Conservation (phyloP, 2,113 vertebrate genomes). For the Carlito syrichta region DNA sequence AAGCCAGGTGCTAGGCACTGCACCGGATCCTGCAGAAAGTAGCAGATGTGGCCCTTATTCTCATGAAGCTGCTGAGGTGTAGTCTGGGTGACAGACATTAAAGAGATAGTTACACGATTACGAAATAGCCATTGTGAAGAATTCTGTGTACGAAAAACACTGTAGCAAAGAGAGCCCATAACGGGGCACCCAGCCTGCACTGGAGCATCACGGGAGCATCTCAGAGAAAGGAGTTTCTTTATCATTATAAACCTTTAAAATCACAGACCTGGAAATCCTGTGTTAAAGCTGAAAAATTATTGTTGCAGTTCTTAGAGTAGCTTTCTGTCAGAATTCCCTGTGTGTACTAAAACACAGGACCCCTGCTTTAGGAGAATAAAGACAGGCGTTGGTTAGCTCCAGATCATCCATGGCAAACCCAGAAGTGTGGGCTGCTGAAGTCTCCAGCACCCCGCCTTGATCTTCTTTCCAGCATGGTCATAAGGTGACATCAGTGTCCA, state of each 20-base stretch:
- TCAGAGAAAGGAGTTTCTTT: not conserved
- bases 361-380: not conserved
- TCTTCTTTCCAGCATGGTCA: no score
- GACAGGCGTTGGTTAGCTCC: not conserved
- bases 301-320: not conserved
- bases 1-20: not conserved
- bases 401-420: not conserved
- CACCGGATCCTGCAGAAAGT: not conserved
- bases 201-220: not conserved
- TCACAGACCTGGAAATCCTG: not conserved
- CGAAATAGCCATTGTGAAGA: slow-evolving; percentile 45
- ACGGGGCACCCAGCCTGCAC: not conserved
- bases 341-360: not conserved
- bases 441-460: no score
- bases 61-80: not conserved
- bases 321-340: not conserved
- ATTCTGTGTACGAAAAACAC: slow-evolving; percentile 1
- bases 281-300: not conserved
- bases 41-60: not conserved
- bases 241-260: not conserved
- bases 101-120: slow-evolving; percentile 35
- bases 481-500: not conserved
- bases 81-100: not conserved
- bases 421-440: not conserved
- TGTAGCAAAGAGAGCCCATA: not conserved